Percentiles rank a stretch among this genome's conserved stretches.
phyloP scores from a whole-genome alignment of 2,113 vertebrate genomes.

The Orientallactaga bullata region DNA sequence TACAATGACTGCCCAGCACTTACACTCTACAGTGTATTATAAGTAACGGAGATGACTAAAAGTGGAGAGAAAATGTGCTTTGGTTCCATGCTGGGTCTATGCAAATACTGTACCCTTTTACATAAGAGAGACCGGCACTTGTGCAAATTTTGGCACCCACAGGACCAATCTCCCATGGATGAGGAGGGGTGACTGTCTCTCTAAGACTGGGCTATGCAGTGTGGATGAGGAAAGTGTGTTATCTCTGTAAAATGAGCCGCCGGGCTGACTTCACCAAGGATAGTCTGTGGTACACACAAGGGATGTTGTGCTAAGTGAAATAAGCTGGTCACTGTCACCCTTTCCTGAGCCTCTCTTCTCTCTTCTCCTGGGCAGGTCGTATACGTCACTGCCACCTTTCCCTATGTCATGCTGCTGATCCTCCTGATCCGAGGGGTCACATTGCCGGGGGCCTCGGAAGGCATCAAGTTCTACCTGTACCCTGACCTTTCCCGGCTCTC shows the following conservation, averaged over 20 bases:
- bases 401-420: slow-evolving; percentile 97
- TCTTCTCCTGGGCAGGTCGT: slow-evolving; percentile 90
- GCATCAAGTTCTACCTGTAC: slow-evolving; percentile 99
- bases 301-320: neutral
- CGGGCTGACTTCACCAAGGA: neutral
- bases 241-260: rapidly evolving
- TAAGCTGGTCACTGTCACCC: neutral
- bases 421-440: slow-evolving; percentile 97
- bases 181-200: neutral
- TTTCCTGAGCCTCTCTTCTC: neutral
- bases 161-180: neutral
- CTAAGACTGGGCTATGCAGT: neutral
- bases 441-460: slow-evolving; percentile 93
- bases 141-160: neutral
- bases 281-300: rapidly evolving
- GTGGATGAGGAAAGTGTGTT: too few species aligned
- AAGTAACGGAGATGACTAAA: neutral
- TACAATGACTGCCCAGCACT: neutral
- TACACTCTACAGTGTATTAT: neutral
- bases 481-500: slow-evolving; percentile 97
- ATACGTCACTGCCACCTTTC: slow-evolving; percentile 98
- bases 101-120: neutral
- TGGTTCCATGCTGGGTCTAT: neutral
- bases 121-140: neutral
- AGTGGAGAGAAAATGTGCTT: neutral